These are phyloP conservation scores for Xestia ashworthii DNA, from an alignment of 2,888 invertebrate species.

Conservation along the genomic window DNA sequence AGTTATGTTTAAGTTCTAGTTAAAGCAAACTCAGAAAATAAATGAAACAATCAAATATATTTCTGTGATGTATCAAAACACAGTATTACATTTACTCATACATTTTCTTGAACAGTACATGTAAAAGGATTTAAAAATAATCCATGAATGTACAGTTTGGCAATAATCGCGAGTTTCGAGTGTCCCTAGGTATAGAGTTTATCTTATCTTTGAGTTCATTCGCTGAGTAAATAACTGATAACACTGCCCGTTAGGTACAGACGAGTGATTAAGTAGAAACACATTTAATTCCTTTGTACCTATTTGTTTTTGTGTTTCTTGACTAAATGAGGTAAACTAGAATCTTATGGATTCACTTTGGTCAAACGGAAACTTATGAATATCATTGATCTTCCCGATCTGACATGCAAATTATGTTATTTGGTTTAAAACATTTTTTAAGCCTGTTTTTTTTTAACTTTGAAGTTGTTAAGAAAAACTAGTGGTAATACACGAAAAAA, in stretches of 20 bases:
- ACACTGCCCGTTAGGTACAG: slow-evolving; percentile 68
- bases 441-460: neutral
- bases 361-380: neutral
- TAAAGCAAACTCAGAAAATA: neutral
- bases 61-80: neutral
- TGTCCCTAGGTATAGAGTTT: slow-evolving; percentile 72
- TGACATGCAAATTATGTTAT: neutral
- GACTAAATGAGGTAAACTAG: neutral
- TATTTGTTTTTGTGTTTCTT: slow-evolving; percentile 14
- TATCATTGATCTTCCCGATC: neutral
- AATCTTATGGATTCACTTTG: neutral
- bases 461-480: neutral
- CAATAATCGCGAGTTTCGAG: slow-evolving; percentile 55
- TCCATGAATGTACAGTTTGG: slow-evolving; percentile 46
- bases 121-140: slow-evolving; percentile 22
- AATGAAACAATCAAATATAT: neutral
- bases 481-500: neutral
- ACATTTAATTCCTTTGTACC: slow-evolving; percentile 24
- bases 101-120: neutral
- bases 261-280: slow-evolving; percentile 56
- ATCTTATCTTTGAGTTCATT: slow-evolving; percentile 84
- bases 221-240: slow-evolving; percentile 87
- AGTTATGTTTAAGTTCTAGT: neutral
- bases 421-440: neutral
- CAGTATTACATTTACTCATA: neutral